Percentiles rank a stretch among this genome's conserved stretches.
These are phyloP conservation scores for Catalaphyllia jardinei DNA, from an alignment of 64 coral and sea anemone genomes.

Conservation along the genomic window DNA sequence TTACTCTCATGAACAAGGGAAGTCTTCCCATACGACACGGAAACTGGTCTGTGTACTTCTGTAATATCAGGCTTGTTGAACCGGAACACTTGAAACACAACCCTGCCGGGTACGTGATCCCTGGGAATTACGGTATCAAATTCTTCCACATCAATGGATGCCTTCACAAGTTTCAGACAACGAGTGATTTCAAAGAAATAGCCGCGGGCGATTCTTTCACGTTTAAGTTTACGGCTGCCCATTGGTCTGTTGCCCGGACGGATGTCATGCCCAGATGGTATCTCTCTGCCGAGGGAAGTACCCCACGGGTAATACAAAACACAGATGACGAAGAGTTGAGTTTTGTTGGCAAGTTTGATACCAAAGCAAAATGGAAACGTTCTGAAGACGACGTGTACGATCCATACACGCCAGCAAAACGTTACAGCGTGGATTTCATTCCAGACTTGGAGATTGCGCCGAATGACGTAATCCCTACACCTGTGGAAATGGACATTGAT, in stretches of 20 bases:
- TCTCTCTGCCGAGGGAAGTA: slow-evolving; percentile 56
- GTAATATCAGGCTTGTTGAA: slow-evolving; percentile 81
- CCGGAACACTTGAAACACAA: slow-evolving; percentile 69
- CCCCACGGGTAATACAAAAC: slow-evolving; percentile 48
- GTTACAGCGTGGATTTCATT: slow-evolving; percentile 53
- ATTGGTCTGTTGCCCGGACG: slow-evolving; percentile 68
- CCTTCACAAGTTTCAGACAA: slow-evolving; percentile 85
- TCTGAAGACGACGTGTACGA: slow-evolving; percentile 53
- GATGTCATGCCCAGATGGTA: slow-evolving; percentile 91
- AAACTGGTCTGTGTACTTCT: slow-evolving; percentile 83
- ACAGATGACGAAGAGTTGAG: slow-evolving; percentile 64
- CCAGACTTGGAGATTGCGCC: slow-evolving; percentile 38
- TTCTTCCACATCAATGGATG: slow-evolving; percentile 85
- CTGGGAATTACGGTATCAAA: slow-evolving; percentile 66
- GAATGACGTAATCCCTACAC: slow-evolving; percentile 40
- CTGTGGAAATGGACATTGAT: slow-evolving; percentile 3
- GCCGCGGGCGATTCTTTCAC: slow-evolving; percentile 17
- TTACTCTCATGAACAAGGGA: slow-evolving; percentile 71
- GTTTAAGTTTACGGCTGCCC: slow-evolving; percentile 51
- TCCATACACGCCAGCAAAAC: slow-evolving; percentile 63
- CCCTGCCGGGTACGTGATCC: slow-evolving; percentile 78
- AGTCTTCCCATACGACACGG: slow-evolving; percentile 38
- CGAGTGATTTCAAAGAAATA: slow-evolving; percentile 61
- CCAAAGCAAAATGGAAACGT: slow-evolving; percentile 73
- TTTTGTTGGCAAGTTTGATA: slow-evolving; percentile 83